phyloP scores from a whole-genome alignment of 2,888 invertebrate genomes.

The Catocala fraxini region DNA sequence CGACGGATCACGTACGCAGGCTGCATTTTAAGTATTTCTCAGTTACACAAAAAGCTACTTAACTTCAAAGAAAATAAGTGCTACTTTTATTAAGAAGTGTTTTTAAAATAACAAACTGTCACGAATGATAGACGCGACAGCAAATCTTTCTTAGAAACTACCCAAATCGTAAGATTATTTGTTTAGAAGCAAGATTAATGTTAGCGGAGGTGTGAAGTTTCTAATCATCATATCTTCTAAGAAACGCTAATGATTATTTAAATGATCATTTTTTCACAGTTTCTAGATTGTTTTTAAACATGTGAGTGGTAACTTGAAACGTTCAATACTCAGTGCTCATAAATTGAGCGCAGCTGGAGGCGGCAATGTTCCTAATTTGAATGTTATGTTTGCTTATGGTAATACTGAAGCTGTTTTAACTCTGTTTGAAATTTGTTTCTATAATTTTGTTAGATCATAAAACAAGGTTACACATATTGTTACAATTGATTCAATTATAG shows the following conservation, averaged over 20 bases:
- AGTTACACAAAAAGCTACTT: slow-evolving; percentile 25
- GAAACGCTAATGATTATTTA: slow-evolving; percentile 52
- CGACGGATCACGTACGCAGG: slow-evolving; percentile 64
- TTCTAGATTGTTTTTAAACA: slow-evolving; percentile 37
- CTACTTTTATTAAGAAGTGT: slow-evolving; percentile 18
- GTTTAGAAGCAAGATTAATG: slow-evolving; percentile 76
- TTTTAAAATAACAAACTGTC: slow-evolving; percentile 54
- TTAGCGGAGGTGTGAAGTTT: slow-evolving; percentile 74
- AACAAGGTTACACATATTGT: neutral
- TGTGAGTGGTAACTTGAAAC: slow-evolving; percentile 34
- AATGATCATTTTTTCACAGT: slow-evolving; percentile 41
- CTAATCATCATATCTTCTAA: slow-evolving; percentile 54
- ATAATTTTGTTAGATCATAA: neutral
- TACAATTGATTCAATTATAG: too few relatives aligned
- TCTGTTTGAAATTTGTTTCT: neutral
- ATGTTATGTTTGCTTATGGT: slow-evolving; percentile 16
- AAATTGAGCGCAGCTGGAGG: slow-evolving; percentile 43
- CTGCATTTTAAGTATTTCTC: slow-evolving; percentile 24
- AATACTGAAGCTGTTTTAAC: neutral
- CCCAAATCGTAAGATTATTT: slow-evolving; percentile 63
- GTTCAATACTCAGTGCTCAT: slow-evolving; percentile 14
- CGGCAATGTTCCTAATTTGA: slow-evolving; percentile 23
- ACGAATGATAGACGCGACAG: slow-evolving; percentile 52
- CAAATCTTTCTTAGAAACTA: slow-evolving; percentile 68
- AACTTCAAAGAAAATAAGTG: slow-evolving; percentile 12